Base-by-base conservation (phyloP, 2,113 vertebrate genomes). In the Thinocorus orbignyianus region DNA sequence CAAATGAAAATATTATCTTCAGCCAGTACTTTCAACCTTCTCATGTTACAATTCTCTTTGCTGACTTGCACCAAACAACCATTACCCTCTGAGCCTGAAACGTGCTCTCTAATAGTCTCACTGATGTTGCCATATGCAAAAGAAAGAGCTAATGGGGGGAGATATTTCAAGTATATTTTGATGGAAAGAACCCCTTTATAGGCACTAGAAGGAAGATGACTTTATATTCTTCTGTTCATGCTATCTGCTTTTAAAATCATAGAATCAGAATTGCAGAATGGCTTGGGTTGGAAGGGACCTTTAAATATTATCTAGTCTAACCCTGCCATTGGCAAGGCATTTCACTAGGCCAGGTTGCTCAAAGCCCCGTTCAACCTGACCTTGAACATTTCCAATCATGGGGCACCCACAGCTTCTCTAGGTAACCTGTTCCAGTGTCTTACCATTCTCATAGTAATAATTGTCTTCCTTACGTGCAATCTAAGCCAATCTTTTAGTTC, bases 1-100 rank as follows among this genome's bases (percentile, higher is more conserved):
- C 77, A 91, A 95, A 96, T 74, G 69, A 94, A 96, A 97, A 97
- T 95, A 96, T 96, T 93, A 51, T 68, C 85, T 96, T 94, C 95
- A 93, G 49, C 7, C 52, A 82, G 42, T 62, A 44, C 79, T 95
- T 95, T 92, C 66, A 88, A 62, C 14, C 14, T 83, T 93, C 69
- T 72, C 12, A 0, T 66, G 42, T 90, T 71, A 74, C 71, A 86
- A 46, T 78, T 93, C 64, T 93, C 69, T 96, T 92, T 95, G 85
- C 80, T 90, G 93, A 95, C 71, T 96, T 92, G 55, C 60, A 94
- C 57, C 82, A 88, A 95, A 30, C 37, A 76, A 23, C 28, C 17
- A 41, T 60, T 52, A 86, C 13, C 20, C 58, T 17, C 49, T 84
- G 28, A 46, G 24, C 42, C 71, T 73, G 76, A 80, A 93, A 73